Evolutionary conservation across 2,888 invertebrate genomes (phyloP), one percentile per base, ranked within the genome.

Genomic region (Ischnus inquisitorius): DNA sequence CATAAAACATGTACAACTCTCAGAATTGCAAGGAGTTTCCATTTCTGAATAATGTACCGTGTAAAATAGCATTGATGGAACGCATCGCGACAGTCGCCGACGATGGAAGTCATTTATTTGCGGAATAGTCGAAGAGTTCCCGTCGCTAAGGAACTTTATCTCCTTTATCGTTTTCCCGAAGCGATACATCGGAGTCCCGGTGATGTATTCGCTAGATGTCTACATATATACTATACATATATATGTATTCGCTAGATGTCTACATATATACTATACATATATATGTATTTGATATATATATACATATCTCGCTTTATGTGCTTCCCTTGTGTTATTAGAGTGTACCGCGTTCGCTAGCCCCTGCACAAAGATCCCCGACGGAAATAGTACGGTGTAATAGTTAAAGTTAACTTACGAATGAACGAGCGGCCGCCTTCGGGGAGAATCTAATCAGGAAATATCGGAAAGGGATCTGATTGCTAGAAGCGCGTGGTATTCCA

Each of bases 341-440:
- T 64, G 34, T 54, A 25, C 43, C 43, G 72, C 8, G 8, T 62
- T 71, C 34, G 4, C 57, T 46, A 67, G 34, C 22, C 25, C 39
- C 64, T 65, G 48, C 12, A 16, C 14, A 46, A 43, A 34, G 72
- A 69, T 43, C 57, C 65, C 48, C 25, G 57, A 43, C 48, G 75
- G 51, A 83, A 79, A 79, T 67, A 83, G 64, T 82, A 77, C 67
- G 62, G 80, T 84, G 80, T 86, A 88, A 87, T 89, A 88, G 89
- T 88, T 85, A 87, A 90, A 90, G 88, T 90, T 89, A 85, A 87
- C 85, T 86, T 87, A 86, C 84, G 75, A 83, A 82, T 87, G 88
- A 88, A 87, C 87, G 87, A 79, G 8, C 4, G 67, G 86, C 84
- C 87, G 86, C 83, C 80, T 84, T 80, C 83, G 75, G 82, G 79